Percentiles rank a stretch among this genome's conserved stretches.
phyloP scores from a whole-genome alignment of 2,113 vertebrate species.

The Ictalurus furcatus region DNA sequence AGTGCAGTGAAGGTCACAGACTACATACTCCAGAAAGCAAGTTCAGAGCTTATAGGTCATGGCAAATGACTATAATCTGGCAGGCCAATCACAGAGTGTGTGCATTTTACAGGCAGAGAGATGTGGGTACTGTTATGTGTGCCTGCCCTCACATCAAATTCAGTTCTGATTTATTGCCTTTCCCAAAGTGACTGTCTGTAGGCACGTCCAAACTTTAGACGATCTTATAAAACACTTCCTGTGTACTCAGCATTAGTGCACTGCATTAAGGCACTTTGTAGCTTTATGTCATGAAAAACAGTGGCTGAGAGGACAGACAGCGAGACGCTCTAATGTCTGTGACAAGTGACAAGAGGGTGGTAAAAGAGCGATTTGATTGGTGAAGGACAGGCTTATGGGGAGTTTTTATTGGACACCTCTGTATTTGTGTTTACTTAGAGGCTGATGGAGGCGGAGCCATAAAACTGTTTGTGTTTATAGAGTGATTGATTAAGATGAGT shows the following conservation, averaged over 20 bases:
- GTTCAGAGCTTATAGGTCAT: not conserved
- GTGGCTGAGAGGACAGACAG: not conserved
- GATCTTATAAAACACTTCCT: conserved; percentile 41
- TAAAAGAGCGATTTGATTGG: conserved; percentile 37
- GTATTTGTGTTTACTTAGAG: conserved; percentile 45
- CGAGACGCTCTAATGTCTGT: not conserved
- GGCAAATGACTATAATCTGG: not conserved
- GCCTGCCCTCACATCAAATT: not conserved
- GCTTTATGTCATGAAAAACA: conserved; percentile 27
- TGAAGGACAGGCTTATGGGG: conserved; percentile 45
- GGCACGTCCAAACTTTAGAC: conserved; percentile 10
- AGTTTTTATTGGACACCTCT: conserved; percentile 33
- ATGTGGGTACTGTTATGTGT: not conserved
- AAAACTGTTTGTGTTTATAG: conserved; percentile 41
- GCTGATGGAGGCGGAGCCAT: conserved; percentile 41
- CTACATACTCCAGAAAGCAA: not conserved
- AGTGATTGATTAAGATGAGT: conserved; percentile 44
- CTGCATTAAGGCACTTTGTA: conserved; percentile 32
- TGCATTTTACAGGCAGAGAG: not conserved
- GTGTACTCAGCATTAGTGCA: conserved; percentile 26
- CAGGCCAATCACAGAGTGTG: not conserved
- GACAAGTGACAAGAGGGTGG: not conserved
- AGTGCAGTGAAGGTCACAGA: not conserved
- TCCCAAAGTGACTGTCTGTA: conserved; percentile 7
- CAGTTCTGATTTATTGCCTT: conserved; percentile 31